These are phyloP conservation scores for Chloromyia formosa DNA, from an alignment of 2,888 invertebrate genomes.

Conservation along the genomic window DNA sequence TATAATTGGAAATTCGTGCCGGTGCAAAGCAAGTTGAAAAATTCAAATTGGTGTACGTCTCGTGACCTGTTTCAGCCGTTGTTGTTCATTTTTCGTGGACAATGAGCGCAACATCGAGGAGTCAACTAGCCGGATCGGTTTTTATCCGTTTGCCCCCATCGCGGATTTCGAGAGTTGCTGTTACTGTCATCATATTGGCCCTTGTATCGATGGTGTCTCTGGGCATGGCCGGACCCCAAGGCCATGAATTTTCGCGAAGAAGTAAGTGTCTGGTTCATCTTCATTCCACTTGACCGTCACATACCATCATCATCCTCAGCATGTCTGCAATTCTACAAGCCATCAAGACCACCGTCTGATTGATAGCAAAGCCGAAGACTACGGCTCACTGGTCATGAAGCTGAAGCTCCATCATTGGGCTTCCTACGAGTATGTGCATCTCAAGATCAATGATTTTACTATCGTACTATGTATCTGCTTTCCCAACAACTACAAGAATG, in stretches of 20 bases:
- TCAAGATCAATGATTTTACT: conserved; percentile 22
- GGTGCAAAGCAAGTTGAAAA: conserved; percentile 24
- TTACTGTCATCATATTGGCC: not conserved
- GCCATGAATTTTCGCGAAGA: conserved; percentile 47
- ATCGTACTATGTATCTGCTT: not conserved
- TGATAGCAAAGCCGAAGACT: not conserved
- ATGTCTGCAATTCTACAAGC: not conserved
- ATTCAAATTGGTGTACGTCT: conserved; percentile 28
- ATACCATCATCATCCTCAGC: not conserved
- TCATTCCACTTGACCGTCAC: not conserved
- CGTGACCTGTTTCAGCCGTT: conserved; percentile 14
- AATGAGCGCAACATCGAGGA: not conserved
- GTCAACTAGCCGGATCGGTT: not conserved
- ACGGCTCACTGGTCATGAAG: not conserved
- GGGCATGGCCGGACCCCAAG: conserved; percentile 35
- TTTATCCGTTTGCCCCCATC: not conserved
- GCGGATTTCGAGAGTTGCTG: not conserved
- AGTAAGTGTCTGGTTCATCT: conserved; percentile 41
- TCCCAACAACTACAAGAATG: not conserved
- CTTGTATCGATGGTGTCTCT: conserved; percentile 7
- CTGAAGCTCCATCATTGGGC: not conserved
- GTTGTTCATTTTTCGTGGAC: conserved; percentile 2
- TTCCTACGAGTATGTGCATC: conserved; percentile 11
- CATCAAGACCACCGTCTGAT: conserved; percentile 1
- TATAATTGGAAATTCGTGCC: conserved; percentile 33